Conservation (phyloP, 2,888 invertebrate species). For the Dichetophora obliterata region DNA sequence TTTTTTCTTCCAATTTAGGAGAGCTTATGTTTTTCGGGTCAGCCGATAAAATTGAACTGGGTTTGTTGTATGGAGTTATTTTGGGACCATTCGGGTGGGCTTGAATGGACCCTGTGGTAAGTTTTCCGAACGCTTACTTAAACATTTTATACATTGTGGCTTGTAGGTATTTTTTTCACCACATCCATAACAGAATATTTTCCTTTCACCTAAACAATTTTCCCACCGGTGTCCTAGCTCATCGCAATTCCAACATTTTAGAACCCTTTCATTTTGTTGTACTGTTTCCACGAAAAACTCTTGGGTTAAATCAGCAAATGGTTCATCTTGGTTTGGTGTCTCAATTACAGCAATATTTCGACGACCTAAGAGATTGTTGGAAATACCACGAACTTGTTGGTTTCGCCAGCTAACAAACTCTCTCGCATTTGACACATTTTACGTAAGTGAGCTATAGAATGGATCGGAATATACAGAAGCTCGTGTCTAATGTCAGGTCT, state of each 20-base stretch:
- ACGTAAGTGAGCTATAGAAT: constrained; percentile 35
- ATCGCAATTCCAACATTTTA: constrained; percentile 39
- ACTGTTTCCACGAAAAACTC: constrained; percentile 16
- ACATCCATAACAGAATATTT: constrained; percentile 40
- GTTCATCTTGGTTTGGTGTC: neutral
- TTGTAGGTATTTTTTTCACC: constrained; percentile 10
- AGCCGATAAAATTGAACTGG: neutral
- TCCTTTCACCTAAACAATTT: constrained; percentile 26
- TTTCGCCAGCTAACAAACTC: constrained; percentile 23
- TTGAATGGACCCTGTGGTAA: neutral
- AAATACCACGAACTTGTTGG: neutral
- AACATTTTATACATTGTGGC: neutral
- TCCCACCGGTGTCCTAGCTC: constrained; percentile 27
- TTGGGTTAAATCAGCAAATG: neutral
- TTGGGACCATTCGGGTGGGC: neutral
- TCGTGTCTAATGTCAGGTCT: constrained; percentile 42
- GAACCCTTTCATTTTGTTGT: neutral
- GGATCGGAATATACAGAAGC: constrained; percentile 31
- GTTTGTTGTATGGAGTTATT: no score
- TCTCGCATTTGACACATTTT: constrained; percentile 40
- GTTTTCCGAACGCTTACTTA: neutral
- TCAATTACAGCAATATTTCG: constrained; percentile 32
- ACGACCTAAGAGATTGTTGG: neutral
- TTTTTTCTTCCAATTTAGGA: neutral
- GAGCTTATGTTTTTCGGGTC: neutral